These are phyloP conservation scores for Dascillus cervinus DNA, from an alignment of 2,888 invertebrate genomes.

Conservation along the genomic window DNA sequence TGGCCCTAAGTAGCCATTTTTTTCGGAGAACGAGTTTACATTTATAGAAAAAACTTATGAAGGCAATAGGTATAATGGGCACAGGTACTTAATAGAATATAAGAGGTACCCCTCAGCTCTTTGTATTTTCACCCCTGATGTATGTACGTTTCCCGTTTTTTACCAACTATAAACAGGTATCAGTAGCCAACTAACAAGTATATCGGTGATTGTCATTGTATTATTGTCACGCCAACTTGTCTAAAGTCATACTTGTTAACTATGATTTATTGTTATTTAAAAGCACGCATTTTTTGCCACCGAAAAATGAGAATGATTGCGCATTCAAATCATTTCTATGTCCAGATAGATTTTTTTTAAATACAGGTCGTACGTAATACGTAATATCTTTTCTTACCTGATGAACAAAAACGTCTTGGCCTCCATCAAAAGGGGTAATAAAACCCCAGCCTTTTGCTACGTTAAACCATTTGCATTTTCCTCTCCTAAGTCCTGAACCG, in stretches of 20 bases:
- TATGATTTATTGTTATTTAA: conserved; percentile 27
- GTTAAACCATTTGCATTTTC: conserved; percentile 93
- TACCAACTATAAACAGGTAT: conserved; percentile 28
- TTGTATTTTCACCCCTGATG: conserved; percentile 22
- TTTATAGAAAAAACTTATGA: conserved; percentile 9
- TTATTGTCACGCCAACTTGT: conserved; percentile 20
- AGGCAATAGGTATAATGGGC: conserved; percentile 25
- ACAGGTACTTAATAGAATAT: conserved; percentile 29
- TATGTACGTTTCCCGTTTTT: conserved; percentile 32
- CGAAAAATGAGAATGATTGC: too few species aligned
- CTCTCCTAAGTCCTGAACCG: conserved; percentile 58
- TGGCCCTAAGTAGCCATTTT: too few species aligned
- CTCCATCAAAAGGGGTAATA: conserved; percentile 83
- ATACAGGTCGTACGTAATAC: too few species aligned
- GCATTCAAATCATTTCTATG: too few species aligned
- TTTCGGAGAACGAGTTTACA: conserved; percentile 4
- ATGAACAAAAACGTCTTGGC: conserved; percentile 89
- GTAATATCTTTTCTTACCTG: too few species aligned
- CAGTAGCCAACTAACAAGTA: conserved; percentile 24
- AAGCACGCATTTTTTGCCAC: conserved; percentile 13
- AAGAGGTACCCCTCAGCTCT: conserved; percentile 22
- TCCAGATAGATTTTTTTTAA: too few species aligned
- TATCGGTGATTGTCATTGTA: conserved; percentile 22
- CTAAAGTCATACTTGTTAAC: conserved; percentile 17
- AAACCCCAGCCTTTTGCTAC: conserved; percentile 94